phyloP scores from a whole-genome alignment of 2,113 vertebrate genomes.

The Triplophysa siluroides region DNA sequence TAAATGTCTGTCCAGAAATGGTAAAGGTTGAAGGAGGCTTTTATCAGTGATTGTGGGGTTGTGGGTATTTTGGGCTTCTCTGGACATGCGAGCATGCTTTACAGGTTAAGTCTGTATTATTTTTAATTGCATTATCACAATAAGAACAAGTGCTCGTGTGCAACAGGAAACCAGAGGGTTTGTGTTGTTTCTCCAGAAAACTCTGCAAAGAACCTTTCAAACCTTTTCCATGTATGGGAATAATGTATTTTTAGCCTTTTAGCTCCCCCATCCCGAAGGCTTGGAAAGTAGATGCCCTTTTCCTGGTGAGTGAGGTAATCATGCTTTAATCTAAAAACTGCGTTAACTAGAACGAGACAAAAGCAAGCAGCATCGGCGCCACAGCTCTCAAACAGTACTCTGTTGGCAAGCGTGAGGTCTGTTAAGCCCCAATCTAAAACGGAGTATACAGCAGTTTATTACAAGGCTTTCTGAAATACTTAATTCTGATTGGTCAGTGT shows the following conservation, averaged over 20 bases:
- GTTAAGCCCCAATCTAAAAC: not conserved
- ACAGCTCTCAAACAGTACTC: not conserved
- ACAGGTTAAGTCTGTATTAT: not conserved
- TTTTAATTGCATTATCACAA: slow-evolving; percentile 6
- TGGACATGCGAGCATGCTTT: not conserved
- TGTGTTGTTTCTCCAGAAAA: slow-evolving; percentile 17
- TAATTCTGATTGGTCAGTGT: no score
- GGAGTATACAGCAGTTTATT: not conserved
- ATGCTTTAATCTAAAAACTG: slow-evolving; percentile 23
- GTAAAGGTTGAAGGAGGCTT: slow-evolving; percentile 2
- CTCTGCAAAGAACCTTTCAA: slow-evolving; percentile 21
- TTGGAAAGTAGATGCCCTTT: slow-evolving; percentile 32
- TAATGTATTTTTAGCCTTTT: slow-evolving; percentile 42
- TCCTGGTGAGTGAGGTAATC: slow-evolving; percentile 41
- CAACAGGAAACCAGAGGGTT: slow-evolving; percentile 7
- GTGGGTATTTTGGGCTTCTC: slow-evolving; percentile 6
- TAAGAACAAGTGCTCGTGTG: slow-evolving; percentile 16
- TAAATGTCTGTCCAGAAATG: slow-evolving; percentile 35
- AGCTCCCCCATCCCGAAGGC: not conserved
- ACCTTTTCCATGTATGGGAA: slow-evolving; percentile 51
- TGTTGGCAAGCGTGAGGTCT: not conserved
- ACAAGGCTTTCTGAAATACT: no score
- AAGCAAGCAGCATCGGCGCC: not conserved
- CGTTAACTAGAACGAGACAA: slow-evolving; percentile 30
- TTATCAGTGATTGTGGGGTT: not conserved